Conservation (phyloP, 1,140 invertebrate species). For the Lordiphosa collinella region DNA sequence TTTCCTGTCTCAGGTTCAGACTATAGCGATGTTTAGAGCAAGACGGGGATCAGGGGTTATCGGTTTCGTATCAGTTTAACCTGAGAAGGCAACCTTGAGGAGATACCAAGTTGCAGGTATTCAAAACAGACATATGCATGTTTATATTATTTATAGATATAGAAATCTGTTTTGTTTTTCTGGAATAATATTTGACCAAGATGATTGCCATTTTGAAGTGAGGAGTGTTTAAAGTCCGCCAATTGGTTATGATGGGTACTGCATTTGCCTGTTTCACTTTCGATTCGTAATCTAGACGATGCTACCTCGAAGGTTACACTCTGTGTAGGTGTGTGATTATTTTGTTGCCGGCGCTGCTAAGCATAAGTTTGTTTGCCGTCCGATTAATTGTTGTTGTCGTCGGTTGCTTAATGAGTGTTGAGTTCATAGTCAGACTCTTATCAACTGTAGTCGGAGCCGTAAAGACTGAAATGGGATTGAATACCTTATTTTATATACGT, state of each 20-base stretch:
- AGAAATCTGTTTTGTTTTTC: slow-evolving; percentile 5
- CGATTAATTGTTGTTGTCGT: slow-evolving; percentile 10
- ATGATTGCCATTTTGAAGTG: neutral
- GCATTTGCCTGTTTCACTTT: slow-evolving; percentile 66
- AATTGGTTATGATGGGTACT: slow-evolving; percentile 41
- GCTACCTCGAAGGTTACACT: slow-evolving; percentile 22
- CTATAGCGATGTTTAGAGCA: slow-evolving; percentile 35
- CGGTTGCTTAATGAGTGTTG: slow-evolving; percentile 50
- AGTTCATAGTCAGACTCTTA: slow-evolving; percentile 67
- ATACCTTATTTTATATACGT: slow-evolving; percentile 30
- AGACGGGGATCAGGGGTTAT: slow-evolving; percentile 42
- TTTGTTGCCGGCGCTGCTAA: slow-evolving; percentile 21
- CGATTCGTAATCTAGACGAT: slow-evolving; percentile 42
- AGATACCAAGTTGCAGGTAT: slow-evolving; percentile 47
- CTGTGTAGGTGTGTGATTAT: slow-evolving; percentile 67
- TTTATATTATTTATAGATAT: slow-evolving; percentile 13
- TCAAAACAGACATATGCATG: neutral
- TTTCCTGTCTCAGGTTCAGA: slow-evolving; percentile 56
- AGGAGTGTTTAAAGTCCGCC: slow-evolving; percentile 52
- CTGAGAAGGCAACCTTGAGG: slow-evolving; percentile 37
- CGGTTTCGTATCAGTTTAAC: slow-evolving; percentile 46
- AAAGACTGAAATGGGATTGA: slow-evolving; percentile 56
- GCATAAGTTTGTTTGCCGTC: slow-evolving; percentile 44
- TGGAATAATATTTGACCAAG: slow-evolving; percentile 5
- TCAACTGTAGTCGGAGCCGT: slow-evolving; percentile 40